Base-by-base conservation (phyloP, 2,888 invertebrate genomes). In the Diarsia mendica region DNA sequence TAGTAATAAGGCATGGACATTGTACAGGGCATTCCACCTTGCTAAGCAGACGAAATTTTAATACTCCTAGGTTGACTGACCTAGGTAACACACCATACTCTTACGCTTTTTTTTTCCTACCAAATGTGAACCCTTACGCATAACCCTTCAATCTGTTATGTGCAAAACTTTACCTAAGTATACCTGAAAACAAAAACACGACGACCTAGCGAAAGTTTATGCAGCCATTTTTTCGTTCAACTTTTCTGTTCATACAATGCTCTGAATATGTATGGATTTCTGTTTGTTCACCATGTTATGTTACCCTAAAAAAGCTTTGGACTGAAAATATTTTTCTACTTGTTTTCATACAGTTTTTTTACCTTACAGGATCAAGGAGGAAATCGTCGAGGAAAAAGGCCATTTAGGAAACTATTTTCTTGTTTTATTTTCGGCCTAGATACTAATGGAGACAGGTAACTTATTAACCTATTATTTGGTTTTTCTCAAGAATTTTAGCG, bases 261-360 rank as follows among this genome's bases (percentile, higher is more conserved):
- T 69, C 64, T 79, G 78, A 85, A 85, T 87, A 87, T 87, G 85
- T 84, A 85, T 77, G 67, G 53, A 64, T 33, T 76, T 53, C 23
- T 64, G 71, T 81, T 87, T 77, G 75, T 60, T 72, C 46, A 28
- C 15, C 49, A 71, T 55, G 71, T 73, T 68, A 39, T 23, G 44
- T 15, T 76, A 69, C 58, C 61, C 71, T 68, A 67, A 53, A 82
- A 75, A 71, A 61, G 6, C 33, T 48, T 18, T 20, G 53, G 66
- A 33, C 20, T 55, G 46, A 6, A 48, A 13, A 20, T 13, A 18
- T 39, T 20, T 39, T 65, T 77, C 64, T 60, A 64, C 60, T 77
- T 28, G 58, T 80, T 77, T 82, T 72, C 3, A 15, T 58, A 44
- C 13, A n/a, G 13, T 13, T 39, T 63, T 63, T 80, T 72, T 51